Conservation (phyloP, 1,140 invertebrate species). For the Pogonus chalceus region DNA sequence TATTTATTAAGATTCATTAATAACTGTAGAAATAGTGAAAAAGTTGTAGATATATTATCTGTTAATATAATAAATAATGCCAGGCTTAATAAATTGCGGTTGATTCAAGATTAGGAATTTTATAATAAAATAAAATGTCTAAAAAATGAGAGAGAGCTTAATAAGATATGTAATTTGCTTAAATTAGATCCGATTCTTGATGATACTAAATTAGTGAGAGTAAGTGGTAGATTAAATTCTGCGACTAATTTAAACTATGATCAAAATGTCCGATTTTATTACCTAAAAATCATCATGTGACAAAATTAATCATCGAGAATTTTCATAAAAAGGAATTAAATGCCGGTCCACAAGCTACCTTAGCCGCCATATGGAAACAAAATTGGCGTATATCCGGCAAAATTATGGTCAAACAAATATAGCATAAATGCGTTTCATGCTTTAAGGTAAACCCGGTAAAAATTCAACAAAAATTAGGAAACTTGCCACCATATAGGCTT, state of each 20-base stretch:
- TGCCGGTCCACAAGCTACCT: neutral
- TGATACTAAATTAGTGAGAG: too few relatives aligned
- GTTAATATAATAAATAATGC: too few relatives aligned
- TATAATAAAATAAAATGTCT: too few relatives aligned
- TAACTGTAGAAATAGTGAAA: too few relatives aligned
- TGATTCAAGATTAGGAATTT: too few relatives aligned
- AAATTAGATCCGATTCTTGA: too few relatives aligned
- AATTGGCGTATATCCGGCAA: neutral
- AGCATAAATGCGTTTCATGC: neutral
- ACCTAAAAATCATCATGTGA: neutral
- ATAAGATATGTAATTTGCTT: too few relatives aligned
- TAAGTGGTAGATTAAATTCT: too few relatives aligned
- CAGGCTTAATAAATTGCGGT: too few relatives aligned
- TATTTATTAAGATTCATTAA: neutral
- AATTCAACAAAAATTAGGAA: constrained; percentile 3
- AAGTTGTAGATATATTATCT: too few relatives aligned
- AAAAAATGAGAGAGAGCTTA: too few relatives aligned
- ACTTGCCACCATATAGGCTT: constrained; percentile 10
- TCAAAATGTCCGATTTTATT: neutral
- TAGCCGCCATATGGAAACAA: neutral
- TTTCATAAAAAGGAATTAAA: neutral
- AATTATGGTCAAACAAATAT: neutral
- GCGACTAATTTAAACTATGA: too few relatives aligned
- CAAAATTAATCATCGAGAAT: neutral
- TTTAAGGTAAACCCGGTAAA: neutral